phyloP scores from a whole-genome alignment of 1,140 invertebrate genomes.

The Dendroctonus valens region DNA sequence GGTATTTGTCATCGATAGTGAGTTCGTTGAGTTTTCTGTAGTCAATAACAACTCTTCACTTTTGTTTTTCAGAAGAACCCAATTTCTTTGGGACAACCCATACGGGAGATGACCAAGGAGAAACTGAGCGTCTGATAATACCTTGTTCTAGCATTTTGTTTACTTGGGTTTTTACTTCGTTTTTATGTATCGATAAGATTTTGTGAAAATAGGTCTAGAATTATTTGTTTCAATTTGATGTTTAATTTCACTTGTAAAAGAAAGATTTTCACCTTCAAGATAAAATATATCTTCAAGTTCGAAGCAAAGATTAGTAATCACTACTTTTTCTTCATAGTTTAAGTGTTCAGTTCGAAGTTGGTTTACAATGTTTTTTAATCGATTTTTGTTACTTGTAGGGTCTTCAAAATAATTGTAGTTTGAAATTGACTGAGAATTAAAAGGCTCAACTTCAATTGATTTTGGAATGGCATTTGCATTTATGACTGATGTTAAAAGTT shows the following conservation, averaged over 20 bases:
- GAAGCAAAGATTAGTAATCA: background rate
- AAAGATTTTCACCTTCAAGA: background rate
- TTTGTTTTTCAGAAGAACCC: background rate
- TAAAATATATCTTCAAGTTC: background rate
- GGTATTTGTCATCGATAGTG: too few relatives aligned
- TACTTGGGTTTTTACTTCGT: slow-evolving; percentile 1
- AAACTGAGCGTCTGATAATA: background rate
- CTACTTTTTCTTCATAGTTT: too few relatives aligned
- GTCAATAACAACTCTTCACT: too few relatives aligned
- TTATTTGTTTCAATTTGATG: slow-evolving; percentile 5
- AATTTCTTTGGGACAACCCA: background rate
- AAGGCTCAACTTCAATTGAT: too few relatives aligned
- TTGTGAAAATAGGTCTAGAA: background rate
- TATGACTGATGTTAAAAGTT: too few relatives aligned
- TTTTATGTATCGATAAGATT: background rate
- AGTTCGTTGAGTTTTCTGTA: too few relatives aligned
- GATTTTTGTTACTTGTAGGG: too few relatives aligned
- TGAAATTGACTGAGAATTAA: too few relatives aligned
- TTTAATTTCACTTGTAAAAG: background rate
- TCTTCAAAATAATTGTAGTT: too few relatives aligned
- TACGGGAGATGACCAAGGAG: background rate
- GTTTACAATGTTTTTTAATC: too few relatives aligned
- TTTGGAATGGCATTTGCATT: too few relatives aligned
- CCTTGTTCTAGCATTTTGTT: slow-evolving; percentile 3
- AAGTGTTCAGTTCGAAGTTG: too few relatives aligned